phyloP scores from a whole-genome alignment of 2,888 invertebrate species.

The Dasysyrphus albostriatus region DNA sequence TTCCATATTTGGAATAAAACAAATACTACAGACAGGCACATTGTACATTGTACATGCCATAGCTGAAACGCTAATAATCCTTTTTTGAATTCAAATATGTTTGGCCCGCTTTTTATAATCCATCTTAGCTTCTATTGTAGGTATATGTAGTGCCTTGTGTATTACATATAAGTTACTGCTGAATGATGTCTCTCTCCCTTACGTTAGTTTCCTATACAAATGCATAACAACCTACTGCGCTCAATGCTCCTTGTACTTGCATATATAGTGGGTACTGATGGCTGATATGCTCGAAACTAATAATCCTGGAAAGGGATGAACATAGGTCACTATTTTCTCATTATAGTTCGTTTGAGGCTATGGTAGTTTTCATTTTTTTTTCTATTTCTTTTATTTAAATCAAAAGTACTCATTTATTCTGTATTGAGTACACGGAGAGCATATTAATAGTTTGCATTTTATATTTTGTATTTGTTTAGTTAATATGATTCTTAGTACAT shows the following conservation, averaged over 20 bases:
- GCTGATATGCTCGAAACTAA: conserved; percentile 61
- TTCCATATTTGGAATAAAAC: conserved; percentile 20
- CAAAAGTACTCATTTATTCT: conserved; percentile 50
- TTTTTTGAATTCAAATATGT: conserved; percentile 46
- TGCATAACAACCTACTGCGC: too few species aligned
- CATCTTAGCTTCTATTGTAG: background rate
- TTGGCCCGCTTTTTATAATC: conserved; percentile 60
- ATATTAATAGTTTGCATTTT: background rate
- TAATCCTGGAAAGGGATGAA: conserved; percentile 58
- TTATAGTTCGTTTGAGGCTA: conserved; percentile 54
- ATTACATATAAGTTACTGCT: conserved; percentile 9
- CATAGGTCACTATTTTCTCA: conserved; percentile 72
- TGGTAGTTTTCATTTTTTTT: conserved; percentile 17
- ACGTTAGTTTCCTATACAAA: background rate
- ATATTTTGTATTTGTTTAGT: too few species aligned
- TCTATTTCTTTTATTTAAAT: conserved; percentile 20
- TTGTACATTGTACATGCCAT: conserved; percentile 34
- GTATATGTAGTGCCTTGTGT: conserved; percentile 33
- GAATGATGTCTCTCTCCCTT: conserved; percentile 40
- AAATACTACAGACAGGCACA: conserved; percentile 13
- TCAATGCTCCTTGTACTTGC: conserved; percentile 25
- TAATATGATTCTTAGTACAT: too few species aligned
- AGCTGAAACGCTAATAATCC: conserved; percentile 66
- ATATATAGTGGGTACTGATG: conserved; percentile 18
- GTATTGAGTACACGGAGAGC: conserved; percentile 54